Evolutionary conservation across 2,888 invertebrate species (phyloP).

Genomic region (Orchestes rusci): DNA sequence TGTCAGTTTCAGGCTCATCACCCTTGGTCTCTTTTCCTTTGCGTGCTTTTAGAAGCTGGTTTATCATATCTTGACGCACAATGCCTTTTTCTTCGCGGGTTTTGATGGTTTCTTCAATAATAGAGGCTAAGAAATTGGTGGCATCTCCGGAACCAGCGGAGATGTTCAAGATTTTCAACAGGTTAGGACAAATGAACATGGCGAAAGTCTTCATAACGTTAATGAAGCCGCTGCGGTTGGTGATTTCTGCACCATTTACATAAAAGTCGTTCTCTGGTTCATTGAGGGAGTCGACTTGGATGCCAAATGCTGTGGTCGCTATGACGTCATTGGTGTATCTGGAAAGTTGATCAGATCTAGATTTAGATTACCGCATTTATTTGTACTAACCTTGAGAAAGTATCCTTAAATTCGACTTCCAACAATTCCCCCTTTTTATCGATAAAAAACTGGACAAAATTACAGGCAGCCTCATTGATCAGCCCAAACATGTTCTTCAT

Average conservation of each 20-base stretch:
- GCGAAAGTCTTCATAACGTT: no score
- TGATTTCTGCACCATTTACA: not conserved
- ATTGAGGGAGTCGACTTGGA: not conserved
- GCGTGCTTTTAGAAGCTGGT: constrained; percentile 46
- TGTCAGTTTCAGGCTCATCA: constrained; percentile 25
- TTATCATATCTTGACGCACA: no score
- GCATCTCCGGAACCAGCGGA: no score
- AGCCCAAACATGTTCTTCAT: constrained; percentile 36
- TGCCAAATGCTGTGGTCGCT: not conserved
- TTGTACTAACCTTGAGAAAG: constrained; percentile 34
- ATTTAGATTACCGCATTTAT: constrained; percentile 17
- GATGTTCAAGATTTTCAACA: no score
- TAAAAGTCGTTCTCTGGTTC: not conserved
- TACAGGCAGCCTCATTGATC: constrained; percentile 26
- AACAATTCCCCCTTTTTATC: constrained; percentile 28
- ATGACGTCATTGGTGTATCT: no score
- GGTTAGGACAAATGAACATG: no score
- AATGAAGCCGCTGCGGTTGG: not conserved
- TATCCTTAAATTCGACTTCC: constrained; percentile 44
- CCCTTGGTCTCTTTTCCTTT: constrained; percentile 29
- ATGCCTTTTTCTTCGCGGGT: constrained; percentile 45
- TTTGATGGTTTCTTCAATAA: no score
- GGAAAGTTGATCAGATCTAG: not conserved
- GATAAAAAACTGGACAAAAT: constrained; percentile 27
- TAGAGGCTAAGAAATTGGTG: no score